Conservation (phyloP, 2,113 vertebrate species). For the Pterocles gutturalis region DNA sequence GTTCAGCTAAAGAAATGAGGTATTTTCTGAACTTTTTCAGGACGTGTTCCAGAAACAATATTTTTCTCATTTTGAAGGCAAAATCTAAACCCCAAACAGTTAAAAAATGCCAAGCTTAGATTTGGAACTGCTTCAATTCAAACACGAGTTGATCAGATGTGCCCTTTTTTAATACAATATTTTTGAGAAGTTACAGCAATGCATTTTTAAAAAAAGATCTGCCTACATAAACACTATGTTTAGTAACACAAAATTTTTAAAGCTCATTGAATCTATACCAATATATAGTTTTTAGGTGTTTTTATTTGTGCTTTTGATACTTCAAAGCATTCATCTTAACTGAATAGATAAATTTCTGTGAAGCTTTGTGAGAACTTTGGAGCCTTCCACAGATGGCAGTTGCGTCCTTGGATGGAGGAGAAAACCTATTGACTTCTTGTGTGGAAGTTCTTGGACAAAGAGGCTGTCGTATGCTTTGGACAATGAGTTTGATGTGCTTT, state of each 20-base stretch:
- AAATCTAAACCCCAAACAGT: neutral
- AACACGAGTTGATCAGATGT: rapidly evolving
- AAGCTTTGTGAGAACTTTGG: neutral
- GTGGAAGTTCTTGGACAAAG: neutral
- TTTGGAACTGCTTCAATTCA: neutral
- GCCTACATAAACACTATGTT: rapidly evolving
- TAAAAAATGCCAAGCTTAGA: neutral
- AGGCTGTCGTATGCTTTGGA: neutral
- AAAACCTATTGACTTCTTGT: neutral
- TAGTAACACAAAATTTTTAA: neutral
- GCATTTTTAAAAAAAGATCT: neutral
- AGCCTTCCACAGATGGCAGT: neutral
- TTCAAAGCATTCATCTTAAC: neutral
- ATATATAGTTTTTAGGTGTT: neutral
- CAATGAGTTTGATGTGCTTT: neutral
- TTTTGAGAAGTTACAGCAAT: neutral
- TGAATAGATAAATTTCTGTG: neutral
- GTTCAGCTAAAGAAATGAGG: neutral
- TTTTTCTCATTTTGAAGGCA: neutral
- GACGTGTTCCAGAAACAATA: neutral
- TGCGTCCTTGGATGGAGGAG: neutral
- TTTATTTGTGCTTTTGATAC: neutral
- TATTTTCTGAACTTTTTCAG: neutral
- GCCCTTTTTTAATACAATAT: neutral
- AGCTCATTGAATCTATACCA: neutral